Conservation (phyloP, 2,888 invertebrate species). For the Drosophila austrosaltans region DNA sequence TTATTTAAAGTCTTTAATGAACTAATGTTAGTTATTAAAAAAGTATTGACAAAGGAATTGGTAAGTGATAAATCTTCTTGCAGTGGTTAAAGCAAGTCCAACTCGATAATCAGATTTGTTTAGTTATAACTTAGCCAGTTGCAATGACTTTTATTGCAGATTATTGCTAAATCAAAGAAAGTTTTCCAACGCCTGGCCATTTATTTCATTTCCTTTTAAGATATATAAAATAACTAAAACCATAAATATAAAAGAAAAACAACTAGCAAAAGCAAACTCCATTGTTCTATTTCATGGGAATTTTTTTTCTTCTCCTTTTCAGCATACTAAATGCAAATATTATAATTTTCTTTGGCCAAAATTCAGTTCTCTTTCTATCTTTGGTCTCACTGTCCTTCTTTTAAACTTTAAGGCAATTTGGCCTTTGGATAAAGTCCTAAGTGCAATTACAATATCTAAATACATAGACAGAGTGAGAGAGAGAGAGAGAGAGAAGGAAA, state of each 20-base stretch:
- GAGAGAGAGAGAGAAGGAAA: background rate
- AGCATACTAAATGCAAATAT: constrained; percentile 1
- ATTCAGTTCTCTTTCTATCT: background rate
- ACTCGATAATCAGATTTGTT: no score
- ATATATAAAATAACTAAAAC: background rate
- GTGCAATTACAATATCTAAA: constrained; percentile 47
- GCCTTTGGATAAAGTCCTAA: constrained; percentile 18
- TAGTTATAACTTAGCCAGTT: background rate
- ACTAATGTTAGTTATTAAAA: no score
- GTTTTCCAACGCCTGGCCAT: no score
- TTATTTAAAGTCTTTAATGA: no score
- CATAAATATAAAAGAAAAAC: background rate
- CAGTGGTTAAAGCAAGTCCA: no score
- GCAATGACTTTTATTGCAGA: background rate
- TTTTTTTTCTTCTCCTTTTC: background rate
- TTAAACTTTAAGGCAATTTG: constrained; percentile 11
- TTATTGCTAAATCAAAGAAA: background rate
- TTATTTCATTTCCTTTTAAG: background rate
- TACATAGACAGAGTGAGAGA: constrained; percentile 23
- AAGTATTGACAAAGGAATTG: no score
- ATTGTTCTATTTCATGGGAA: background rate
- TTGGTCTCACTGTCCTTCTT: background rate
- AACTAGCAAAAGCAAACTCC: background rate
- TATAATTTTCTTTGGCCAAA: background rate
- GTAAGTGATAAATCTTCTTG: no score